Evolutionary conservation across 2,113 vertebrate species (phyloP).

Genomic region (Cheirogaleus medius): DNA sequence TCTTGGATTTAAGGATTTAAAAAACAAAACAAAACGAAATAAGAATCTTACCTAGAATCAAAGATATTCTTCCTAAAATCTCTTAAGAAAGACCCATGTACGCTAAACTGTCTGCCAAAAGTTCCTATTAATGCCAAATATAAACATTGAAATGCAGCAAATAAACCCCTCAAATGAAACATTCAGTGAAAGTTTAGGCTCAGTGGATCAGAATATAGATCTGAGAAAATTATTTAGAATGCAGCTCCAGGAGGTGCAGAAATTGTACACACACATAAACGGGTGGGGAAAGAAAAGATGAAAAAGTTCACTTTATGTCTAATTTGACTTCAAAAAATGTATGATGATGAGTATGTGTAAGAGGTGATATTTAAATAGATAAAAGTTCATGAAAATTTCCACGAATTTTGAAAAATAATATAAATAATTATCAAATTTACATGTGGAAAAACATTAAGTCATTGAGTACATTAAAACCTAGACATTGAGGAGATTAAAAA

Average conservation of each 20-base stretch:
- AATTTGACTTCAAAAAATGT: background rate
- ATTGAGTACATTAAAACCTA: background rate
- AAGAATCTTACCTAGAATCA: background rate
- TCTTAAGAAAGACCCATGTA: background rate
- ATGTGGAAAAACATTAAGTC: background rate
- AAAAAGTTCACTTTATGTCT: background rate
- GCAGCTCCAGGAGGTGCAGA: background rate
- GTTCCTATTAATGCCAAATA: background rate
- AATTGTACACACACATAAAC: background rate
- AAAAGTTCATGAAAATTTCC: background rate
- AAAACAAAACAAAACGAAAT: background rate
- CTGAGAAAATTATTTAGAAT: background rate
- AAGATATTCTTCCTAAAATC: background rate
- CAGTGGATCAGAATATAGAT: background rate
- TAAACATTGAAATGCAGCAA: background rate
- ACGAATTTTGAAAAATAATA: background rate
- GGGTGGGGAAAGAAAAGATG: too few species aligned
- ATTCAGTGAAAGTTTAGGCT: background rate
- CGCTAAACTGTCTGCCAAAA: background rate
- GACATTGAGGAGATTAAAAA: background rate
- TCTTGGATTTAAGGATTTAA: background rate
- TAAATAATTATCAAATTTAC: background rate
- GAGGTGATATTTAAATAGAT: background rate
- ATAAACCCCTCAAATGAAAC: background rate
- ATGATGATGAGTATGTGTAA: background rate